Percentiles rank a stretch among this genome's conserved stretches.
Evolutionary conservation across 2,797 vertebrate genomes (phyloP).

Genomic region (Pteropus rufus): DNA sequence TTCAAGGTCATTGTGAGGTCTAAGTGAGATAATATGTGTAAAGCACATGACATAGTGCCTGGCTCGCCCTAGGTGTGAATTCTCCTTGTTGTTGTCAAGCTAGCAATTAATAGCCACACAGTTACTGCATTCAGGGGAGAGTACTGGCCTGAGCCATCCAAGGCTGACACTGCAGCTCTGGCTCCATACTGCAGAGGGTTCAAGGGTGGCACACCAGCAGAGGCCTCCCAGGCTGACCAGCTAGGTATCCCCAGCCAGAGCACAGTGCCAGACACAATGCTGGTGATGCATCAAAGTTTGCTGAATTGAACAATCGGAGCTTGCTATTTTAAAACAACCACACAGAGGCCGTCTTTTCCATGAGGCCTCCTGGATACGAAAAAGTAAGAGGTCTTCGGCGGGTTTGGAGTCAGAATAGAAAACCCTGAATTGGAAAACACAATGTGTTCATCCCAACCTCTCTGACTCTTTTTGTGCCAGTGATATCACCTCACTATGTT

Average conservation of each 20-base stretch:
- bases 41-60: background rate
- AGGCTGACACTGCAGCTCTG: background rate
- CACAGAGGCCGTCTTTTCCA: background rate
- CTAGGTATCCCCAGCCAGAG: background rate
- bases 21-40: background rate
- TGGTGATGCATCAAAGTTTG: background rate
- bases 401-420: background rate
- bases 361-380: background rate
- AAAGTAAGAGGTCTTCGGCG: background rate
- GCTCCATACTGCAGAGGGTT: background rate
- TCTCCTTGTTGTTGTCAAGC: background rate
- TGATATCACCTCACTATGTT: background rate
- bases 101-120: no score
- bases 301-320: background rate
- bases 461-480: background rate
- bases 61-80: background rate
- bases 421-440: background rate
- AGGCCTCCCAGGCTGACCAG: background rate
- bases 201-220: no score
- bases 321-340: background rate
- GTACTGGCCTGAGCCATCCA: background rate
- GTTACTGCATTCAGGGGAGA: background rate
- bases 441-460: background rate
- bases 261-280: background rate
- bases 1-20: background rate